Evolutionary conservation across 1,140 invertebrate species (phyloP).

Genomic region (Pachyrhynchus sulphureomaculatus): DNA sequence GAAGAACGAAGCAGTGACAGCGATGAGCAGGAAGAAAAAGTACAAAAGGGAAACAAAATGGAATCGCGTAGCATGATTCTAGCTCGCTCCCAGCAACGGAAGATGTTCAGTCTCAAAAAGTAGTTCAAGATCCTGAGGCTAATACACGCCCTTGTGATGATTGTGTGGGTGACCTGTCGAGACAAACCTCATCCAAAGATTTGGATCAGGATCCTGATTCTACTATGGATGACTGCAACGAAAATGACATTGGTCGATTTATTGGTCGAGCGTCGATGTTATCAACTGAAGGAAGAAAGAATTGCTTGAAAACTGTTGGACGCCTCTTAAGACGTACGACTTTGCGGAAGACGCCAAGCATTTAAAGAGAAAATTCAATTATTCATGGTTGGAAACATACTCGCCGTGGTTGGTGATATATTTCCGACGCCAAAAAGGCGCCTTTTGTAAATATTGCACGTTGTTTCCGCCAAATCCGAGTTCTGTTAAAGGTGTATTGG

Average conservation of each 20-base stretch:
- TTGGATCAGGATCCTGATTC: not conserved
- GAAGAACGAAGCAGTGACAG: too few relatives aligned
- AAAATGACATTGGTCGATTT: conserved; percentile 4
- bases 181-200: too few relatives aligned
- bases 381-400: not conserved
- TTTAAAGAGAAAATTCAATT: not conserved
- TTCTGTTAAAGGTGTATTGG: not conserved
- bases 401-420: not conserved
- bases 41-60: too few relatives aligned
- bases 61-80: too few relatives aligned
- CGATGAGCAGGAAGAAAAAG: too few relatives aligned
- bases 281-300: not conserved
- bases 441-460: not conserved
- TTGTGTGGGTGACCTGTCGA: too few relatives aligned
- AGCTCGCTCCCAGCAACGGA: too few relatives aligned
- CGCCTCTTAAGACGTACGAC: too few relatives aligned
- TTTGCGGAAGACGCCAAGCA: not conserved
- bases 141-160: too few relatives aligned
- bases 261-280: not conserved
- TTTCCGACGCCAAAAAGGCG: not conserved
- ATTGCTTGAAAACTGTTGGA: too few relatives aligned
- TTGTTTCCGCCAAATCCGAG: not conserved
- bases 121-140: too few relatives aligned
- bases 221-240: not conserved
- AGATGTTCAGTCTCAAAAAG: too few relatives aligned